Conservation (phyloP, 2,797 vertebrate genomes). For the Lacerta agilis region DNA sequence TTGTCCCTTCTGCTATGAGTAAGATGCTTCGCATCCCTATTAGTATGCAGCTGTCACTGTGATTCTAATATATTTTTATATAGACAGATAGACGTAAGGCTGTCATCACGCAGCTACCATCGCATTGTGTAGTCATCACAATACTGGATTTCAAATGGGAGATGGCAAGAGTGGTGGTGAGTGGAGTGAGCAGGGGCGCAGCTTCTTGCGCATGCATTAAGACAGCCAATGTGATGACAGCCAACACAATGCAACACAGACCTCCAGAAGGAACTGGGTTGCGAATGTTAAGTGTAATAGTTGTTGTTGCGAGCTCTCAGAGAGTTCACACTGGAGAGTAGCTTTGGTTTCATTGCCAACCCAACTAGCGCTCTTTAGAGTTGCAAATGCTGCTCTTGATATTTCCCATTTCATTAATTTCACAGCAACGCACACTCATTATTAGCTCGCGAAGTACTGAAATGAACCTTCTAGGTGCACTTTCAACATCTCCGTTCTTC, state of each 20-base stretch:
- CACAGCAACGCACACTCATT: background rate
- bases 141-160: no score
- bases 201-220: background rate
- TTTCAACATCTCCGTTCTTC: conserved; percentile 5
- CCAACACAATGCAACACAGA: background rate
- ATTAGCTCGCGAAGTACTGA: conserved; percentile 6
- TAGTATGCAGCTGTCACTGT: background rate
- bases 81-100: no score
- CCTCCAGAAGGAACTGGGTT: background rate
- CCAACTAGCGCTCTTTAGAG: background rate
- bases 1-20: background rate
- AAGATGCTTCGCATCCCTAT: background rate
- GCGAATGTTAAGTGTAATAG: background rate
- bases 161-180: background rate
- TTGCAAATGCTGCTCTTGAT: background rate
- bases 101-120: no score
- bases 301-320: background rate
- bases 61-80: background rate
- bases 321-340: background rate
- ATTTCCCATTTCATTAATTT: background rate
- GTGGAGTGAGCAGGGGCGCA: no score
- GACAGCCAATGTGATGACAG: background rate
- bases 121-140: no score
- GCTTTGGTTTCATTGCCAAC: background rate
- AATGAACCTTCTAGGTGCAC: background rate